phyloP scores from a whole-genome alignment of 2,113 vertebrate species.

The Balaenoptera acutorostrata region DNA sequence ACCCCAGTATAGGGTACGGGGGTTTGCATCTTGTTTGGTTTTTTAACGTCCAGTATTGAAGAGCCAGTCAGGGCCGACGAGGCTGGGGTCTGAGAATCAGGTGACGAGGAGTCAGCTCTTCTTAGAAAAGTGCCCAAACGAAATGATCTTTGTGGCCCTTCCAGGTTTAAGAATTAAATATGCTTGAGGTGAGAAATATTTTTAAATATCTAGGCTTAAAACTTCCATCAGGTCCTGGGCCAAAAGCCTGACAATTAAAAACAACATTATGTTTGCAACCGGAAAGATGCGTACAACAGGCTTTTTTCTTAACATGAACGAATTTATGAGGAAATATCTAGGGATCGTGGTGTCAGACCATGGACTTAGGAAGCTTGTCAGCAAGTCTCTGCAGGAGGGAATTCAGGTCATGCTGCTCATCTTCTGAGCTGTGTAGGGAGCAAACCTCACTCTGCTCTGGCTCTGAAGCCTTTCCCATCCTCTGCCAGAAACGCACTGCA shows the following conservation, averaged over 20 bases:
- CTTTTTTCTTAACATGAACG: not conserved
- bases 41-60: not conserved
- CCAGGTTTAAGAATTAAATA: not conserved
- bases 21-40: not conserved
- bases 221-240: not conserved
- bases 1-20: not conserved
- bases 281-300: not conserved
- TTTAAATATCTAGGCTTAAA: not conserved
- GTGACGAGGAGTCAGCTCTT: no score
- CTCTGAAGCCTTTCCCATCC: not conserved
- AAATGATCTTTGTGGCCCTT: not conserved
- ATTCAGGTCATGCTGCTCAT: rapidly evolving
- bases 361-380: no score
- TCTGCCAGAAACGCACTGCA: not conserved
- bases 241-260: not conserved
- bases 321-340: not conserved
- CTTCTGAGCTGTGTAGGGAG: not conserved
- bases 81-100: no score
- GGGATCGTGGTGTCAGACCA: not conserved
- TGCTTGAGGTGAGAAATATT: not conserved
- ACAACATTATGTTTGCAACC: not conserved
- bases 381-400: not conserved
- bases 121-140: no score
- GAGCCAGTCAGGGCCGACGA: rapidly evolving
- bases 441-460: not conserved